A percentile compares a stretch with the other conserved stretches of the same genome.
Evolutionary conservation across 2,797 vertebrate genomes (phyloP).

Genomic region (Potorous gilbertii): DNA sequence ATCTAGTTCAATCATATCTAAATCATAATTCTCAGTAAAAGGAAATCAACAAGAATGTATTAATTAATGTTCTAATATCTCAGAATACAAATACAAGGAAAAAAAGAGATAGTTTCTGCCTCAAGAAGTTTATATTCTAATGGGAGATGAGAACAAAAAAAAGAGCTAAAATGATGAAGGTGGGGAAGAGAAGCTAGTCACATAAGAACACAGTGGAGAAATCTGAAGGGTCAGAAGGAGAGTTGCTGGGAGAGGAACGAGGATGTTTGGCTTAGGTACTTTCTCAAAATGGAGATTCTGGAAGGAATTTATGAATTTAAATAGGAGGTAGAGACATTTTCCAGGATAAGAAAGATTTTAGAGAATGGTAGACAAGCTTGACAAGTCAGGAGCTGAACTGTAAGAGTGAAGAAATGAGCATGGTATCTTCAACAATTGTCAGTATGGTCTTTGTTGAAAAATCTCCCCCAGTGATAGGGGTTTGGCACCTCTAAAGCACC

Average conservation of each 20-base stretch:
- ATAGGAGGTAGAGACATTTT: background rate
- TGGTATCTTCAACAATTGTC: background rate
- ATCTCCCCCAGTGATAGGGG: background rate
- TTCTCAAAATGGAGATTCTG: background rate
- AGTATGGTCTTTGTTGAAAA: background rate
- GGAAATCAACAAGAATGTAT: background rate
- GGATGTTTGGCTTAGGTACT: background rate
- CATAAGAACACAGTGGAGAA: background rate
- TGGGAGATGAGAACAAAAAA: background rate
- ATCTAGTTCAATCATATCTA: background rate
- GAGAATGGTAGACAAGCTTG: no score
- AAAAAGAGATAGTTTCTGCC: background rate
- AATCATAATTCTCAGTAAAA: background rate
- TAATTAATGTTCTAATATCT: background rate
- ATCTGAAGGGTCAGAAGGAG: background rate
- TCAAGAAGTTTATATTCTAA: background rate
- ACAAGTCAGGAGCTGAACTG: background rate
- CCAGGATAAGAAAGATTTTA: background rate
- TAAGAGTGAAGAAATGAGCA: background rate
- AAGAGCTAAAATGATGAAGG: background rate
- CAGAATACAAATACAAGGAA: background rate
- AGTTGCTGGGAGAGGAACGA: background rate
- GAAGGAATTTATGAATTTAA: background rate
- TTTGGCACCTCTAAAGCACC: background rate
- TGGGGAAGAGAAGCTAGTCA: background rate